Evolutionary conservation across 2,797 vertebrate genomes (phyloP), one percentile per base, ranked within the genome.

Genomic region (Setipinna tenuifilis): DNA sequence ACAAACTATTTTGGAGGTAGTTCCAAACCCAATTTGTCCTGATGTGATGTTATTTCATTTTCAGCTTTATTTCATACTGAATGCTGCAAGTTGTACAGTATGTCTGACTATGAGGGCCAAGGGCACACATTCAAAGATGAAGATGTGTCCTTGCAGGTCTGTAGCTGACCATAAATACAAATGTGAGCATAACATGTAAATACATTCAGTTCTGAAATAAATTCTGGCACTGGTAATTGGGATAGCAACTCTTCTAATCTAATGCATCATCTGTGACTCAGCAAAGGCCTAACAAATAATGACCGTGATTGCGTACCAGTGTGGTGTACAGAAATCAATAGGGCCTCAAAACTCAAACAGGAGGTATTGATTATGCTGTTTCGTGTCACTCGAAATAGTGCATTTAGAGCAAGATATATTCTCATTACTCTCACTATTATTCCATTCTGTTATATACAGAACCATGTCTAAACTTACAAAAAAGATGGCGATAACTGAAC

Each of bases 281-380:
- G 62, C 62, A 2, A 62, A n/a, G 23, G 23, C n/a, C 82, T 86
- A 90, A 90, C 83, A 88, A 85, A 86, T 85, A 82, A 83, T 58
- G 86, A 87, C 86, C 48, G 80, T 83, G 86, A 86, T 85, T 85
- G 12, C 28, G 84, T 87, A 85, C 88, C 89, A 88, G 85, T 57
- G 78, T 82, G 86, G 87, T 85, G 85, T 87, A 84, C 86, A n/a
- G 25, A 44, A 41, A 82, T 90, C 87, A 21, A 88, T 89, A 48
- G 4, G 10, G 65, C 83, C 82, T 50, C 31, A 82, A 35, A 48
- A 82, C 65, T 85, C 85, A 83, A 90, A 88, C 35, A 62, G 14
- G 86, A 89, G 75, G 84, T 84, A 78, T 35, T 0, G 75, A 83
- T 50, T 41, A 83, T n/a, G 2, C 6, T 65, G 62, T 11, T 65